A percentile compares a stretch with the other conserved stretches of the same genome.
phyloP scores from a whole-genome alignment of 2,888 invertebrate species.

The Tuta absoluta region DNA sequence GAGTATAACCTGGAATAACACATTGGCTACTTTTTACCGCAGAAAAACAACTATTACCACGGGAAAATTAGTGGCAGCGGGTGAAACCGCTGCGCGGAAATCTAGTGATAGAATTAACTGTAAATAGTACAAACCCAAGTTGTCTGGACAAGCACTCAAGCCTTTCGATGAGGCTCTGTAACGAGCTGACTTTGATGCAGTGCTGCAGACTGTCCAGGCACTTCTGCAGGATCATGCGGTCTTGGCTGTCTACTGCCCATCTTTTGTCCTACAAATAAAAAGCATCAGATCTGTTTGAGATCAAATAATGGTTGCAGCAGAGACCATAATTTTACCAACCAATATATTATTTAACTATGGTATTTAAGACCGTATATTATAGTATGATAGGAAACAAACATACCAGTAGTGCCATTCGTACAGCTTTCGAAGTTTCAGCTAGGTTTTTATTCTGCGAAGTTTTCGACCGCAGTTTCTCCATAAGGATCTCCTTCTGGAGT shows the following conservation, averaged over 20 bases:
- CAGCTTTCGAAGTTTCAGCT: constrained; percentile 92
- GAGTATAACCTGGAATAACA: no score
- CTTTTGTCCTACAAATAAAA: constrained; percentile 88
- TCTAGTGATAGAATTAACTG: background rate
- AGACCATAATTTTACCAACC: no score
- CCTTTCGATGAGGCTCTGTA: constrained; percentile 95
- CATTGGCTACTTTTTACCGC: no score
- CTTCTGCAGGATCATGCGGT: constrained; percentile 92
- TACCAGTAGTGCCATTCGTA: constrained; percentile 92
- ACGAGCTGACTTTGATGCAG: constrained; percentile 94
- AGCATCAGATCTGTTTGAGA: background rate
- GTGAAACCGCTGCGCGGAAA: no score
- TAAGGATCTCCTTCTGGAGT: constrained; percentile 90
- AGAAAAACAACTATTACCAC: no score
- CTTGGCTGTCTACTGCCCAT: constrained; percentile 91
- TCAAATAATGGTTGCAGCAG: no score
- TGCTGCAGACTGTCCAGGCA: constrained; percentile 95
- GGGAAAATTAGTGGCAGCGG: no score
- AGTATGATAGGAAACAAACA: constrained; percentile 41
- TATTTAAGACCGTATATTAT: no score
- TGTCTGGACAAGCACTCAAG: constrained; percentile 95
- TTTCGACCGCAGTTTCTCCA: constrained; percentile 95
- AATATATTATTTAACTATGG: no score
- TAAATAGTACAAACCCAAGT: constrained; percentile 83
- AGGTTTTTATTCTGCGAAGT: constrained; percentile 90